Conservation (phyloP, 2,888 invertebrate species). For the Masnerella sp. region DNA sequence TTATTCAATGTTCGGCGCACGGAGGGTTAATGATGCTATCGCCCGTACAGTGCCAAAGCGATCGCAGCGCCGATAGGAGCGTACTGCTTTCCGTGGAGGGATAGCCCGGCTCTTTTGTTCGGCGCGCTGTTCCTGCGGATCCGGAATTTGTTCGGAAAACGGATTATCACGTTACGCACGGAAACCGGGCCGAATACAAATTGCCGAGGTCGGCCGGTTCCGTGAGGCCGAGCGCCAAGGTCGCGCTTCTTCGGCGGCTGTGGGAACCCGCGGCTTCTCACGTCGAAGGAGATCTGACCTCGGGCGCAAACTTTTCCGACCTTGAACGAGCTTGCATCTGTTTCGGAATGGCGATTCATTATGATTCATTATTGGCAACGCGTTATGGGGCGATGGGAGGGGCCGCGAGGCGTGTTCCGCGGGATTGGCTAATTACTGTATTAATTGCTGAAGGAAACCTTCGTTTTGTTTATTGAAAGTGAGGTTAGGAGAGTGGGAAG, state of each 20-base stretch:
- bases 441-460: conserved; percentile 67
- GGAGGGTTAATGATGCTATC: conserved; percentile 77
- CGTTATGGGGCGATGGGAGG: conserved; percentile 62
- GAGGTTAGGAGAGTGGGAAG: neutral
- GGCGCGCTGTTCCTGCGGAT: conserved; percentile 31
- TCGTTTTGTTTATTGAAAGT: conserved; percentile 43
- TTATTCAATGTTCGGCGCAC: conserved; percentile 72
- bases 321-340: neutral
- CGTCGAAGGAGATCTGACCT: too few relatives aligned
- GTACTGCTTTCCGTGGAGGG: conserved; percentile 60
- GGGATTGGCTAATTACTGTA: conserved; percentile 67
- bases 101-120: too few relatives aligned
- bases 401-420: conserved; percentile 62
- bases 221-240: conserved; percentile 64
- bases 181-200: conserved; percentile 14
- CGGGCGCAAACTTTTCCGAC: conserved; percentile 22
- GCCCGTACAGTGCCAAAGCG: conserved; percentile 77
- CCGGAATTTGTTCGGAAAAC: conserved; percentile 56
- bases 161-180: conserved; percentile 19
- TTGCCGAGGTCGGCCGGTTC: conserved; percentile 20
- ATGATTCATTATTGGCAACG: conserved; percentile 52
- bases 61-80: conserved; percentile 75
- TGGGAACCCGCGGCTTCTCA: conserved; percentile 74
- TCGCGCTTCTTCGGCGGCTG: conserved; percentile 69
- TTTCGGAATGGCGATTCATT: conserved; percentile 41